Conservation (phyloP, 1,140 invertebrate genomes). For the Stegodyphus mimosarum region DNA sequence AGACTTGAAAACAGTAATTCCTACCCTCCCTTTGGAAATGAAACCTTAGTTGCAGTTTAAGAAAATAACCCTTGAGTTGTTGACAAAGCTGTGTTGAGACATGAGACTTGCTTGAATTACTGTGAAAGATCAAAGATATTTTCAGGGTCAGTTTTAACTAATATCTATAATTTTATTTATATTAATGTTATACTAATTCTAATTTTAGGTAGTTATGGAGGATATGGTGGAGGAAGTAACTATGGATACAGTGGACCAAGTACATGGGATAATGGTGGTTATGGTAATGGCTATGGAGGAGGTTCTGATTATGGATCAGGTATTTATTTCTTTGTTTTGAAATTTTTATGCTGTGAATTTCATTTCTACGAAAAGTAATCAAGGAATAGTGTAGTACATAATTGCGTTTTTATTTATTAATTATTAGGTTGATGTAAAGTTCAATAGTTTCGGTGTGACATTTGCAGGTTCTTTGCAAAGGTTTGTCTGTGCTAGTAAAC, state of each 20-base stretch:
- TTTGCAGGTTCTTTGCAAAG: no score
- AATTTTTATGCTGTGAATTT: no score
- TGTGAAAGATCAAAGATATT: not conserved
- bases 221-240: slow-evolving; percentile 39
- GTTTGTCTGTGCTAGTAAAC: no score
- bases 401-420: no score
- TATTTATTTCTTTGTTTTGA: slow-evolving; percentile 9
- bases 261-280: slow-evolving; percentile 53
- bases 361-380: no score
- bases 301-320: slow-evolving; percentile 46
- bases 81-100: not conserved
- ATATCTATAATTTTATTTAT: not conserved
- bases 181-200: not conserved
- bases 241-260: slow-evolving; percentile 55
- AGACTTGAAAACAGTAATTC: no score
- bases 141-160: not conserved
- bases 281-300: slow-evolving; percentile 58
- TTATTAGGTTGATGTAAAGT: no score
- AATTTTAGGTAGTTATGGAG: not conserved
- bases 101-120: not conserved
- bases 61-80: not conserved
- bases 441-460: no score
- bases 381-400: no score
- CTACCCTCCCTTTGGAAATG: not conserved
- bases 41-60: not conserved